Percentiles rank a stretch among this genome's conserved stretches.
phyloP scores from a whole-genome alignment of 2,888 invertebrate genomes.

The Netelia fuscicornis region DNA sequence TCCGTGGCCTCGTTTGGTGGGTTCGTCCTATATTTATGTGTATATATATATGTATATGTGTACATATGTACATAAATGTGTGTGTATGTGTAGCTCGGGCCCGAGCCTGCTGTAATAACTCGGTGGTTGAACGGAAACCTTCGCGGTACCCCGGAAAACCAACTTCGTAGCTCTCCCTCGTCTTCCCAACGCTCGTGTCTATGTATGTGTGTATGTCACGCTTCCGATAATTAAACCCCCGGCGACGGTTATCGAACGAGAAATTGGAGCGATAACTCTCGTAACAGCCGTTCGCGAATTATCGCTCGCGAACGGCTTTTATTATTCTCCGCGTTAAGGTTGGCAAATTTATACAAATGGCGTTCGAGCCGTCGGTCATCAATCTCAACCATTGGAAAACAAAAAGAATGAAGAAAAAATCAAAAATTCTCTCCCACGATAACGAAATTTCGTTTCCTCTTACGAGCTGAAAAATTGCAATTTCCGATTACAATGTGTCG shows the following conservation, averaged over 20 bases:
- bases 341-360: constrained; percentile 3
- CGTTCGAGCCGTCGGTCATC: neutral
- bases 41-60: neutral
- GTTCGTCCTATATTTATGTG: constrained; percentile 21
- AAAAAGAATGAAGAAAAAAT: neutral
- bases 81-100: neutral
- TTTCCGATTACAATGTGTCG: neutral
- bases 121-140: constrained; percentile 63
- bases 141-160: constrained; percentile 59
- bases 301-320: constrained; percentile 46
- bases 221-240: constrained; percentile 65
- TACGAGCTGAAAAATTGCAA: too few species aligned
- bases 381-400: neutral
- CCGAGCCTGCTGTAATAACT: constrained; percentile 58
- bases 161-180: constrained; percentile 26
- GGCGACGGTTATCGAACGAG: constrained; percentile 64
- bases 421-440: too few species aligned
- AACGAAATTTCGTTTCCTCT: too few species aligned
- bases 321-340: neutral
- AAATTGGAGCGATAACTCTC: constrained; percentile 70
- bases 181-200: neutral
- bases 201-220: constrained; percentile 21
- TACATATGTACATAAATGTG: neutral
- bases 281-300: constrained; percentile 57
- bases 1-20: constrained; percentile 54